A percentile compares a stretch with the other conserved stretches of the same genome.
phyloP scores from a whole-genome alignment of 2,888 invertebrate genomes.

The Ichneumon xanthorius region DNA sequence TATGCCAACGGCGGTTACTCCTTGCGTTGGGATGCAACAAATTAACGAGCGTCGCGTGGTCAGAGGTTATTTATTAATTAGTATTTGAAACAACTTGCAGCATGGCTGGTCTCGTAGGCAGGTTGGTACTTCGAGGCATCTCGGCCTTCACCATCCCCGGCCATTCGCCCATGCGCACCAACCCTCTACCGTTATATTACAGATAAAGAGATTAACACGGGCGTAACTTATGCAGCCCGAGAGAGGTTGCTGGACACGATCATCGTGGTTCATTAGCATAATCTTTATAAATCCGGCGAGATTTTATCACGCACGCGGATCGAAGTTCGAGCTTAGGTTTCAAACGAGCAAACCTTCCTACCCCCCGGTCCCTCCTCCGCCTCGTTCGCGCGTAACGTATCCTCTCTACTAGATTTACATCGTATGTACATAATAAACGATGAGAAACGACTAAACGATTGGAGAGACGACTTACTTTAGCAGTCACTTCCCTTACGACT shows the following conservation, averaged over 20 bases:
- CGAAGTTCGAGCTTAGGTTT: conserved; percentile 32
- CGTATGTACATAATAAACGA: conserved; percentile 54
- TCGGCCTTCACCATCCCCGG: conserved; percentile 37
- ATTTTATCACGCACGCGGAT: conserved; percentile 76
- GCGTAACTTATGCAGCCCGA: conserved; percentile 71
- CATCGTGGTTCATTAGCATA: conserved; percentile 80
- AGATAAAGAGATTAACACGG: conserved; percentile 78
- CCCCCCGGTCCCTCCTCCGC: background rate
- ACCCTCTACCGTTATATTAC: conserved; percentile 62
- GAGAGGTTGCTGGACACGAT: conserved; percentile 74
- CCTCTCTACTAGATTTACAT: conserved; percentile 5
- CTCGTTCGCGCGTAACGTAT: conserved; percentile 10
- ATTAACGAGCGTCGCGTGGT: conserved; percentile 71
- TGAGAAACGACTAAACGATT: conserved; percentile 53
- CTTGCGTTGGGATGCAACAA: conserved; percentile 44
- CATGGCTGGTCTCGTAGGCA: conserved; percentile 40
- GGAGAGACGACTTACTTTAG: background rate
- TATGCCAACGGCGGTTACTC: conserved; percentile 44
- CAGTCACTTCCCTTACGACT: too few species aligned
- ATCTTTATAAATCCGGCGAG: conserved; percentile 80
- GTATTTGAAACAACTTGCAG: conserved; percentile 60
- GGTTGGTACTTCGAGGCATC: conserved; percentile 1
- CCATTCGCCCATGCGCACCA: conserved; percentile 13
- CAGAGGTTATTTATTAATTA: conserved; percentile 72
- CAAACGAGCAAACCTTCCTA: conserved; percentile 11